phyloP scores from a whole-genome alignment of 2,113 vertebrate genomes.

The Ascaphus truei region DNA sequence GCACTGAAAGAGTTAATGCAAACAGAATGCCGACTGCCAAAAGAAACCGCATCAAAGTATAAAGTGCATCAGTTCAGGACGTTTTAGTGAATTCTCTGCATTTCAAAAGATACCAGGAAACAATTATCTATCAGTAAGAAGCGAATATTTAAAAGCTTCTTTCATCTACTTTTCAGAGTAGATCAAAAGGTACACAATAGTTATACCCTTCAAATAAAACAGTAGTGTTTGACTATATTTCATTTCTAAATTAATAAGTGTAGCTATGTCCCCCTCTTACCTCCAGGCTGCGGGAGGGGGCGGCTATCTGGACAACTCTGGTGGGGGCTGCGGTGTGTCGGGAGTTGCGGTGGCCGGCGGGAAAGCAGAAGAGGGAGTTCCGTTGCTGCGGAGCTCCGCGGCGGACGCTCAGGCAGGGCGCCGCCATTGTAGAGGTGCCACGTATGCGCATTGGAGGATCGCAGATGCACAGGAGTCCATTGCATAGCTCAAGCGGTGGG shows the following conservation, averaged over 20 bases:
- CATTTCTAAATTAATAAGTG: slow-evolving; percentile 23
- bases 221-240: slow-evolving; percentile 12
- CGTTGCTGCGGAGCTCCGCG: not conserved
- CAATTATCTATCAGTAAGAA: slow-evolving; percentile 26
- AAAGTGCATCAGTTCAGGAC: slow-evolving; percentile 9
- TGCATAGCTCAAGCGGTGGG: not conserved
- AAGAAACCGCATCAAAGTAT: slow-evolving; percentile 25
- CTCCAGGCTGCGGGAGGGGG: too few relatives aligned
- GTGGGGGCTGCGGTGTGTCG: too few relatives aligned
- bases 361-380: too few relatives aligned
- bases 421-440: not conserved
- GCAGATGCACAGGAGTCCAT: not conserved
- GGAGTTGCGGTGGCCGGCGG: too few relatives aligned
- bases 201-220: slow-evolving; percentile 28
- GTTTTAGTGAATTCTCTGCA: slow-evolving; percentile 19
- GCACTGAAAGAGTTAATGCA: not conserved
- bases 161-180: slow-evolving; percentile 30
- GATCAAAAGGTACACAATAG: slow-evolving; percentile 30
- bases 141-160: slow-evolving; percentile 32
- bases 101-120: slow-evolving; percentile 34
- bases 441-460: not conserved
- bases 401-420: not conserved
- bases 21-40: slow-evolving; percentile 13
- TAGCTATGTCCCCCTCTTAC: not conserved
- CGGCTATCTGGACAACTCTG: too few relatives aligned